phyloP scores from a whole-genome alignment of 2,888 invertebrate genomes.

The Coelinius sp. region DNA sequence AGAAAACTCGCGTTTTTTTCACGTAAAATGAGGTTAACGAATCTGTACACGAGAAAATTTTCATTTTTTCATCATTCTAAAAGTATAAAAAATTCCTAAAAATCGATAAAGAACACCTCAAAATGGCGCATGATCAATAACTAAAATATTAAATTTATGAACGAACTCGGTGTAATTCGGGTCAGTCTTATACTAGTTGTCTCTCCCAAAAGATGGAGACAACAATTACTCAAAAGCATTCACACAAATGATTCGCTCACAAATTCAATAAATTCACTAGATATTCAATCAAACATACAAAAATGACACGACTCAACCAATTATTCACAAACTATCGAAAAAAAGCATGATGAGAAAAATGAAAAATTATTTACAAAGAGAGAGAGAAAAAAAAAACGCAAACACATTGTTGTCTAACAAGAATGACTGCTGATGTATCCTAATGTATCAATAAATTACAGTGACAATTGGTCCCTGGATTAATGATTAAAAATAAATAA shows the following conservation, averaged over 20 bases:
- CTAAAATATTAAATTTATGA: neutral
- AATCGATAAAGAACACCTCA: neutral
- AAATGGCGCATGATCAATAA: neutral
- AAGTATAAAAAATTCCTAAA: neutral
- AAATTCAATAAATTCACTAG: slow-evolving; percentile 45
- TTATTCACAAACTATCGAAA: neutral
- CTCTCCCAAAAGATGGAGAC: neutral
- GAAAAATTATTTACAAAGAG: neutral
- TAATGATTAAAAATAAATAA: slow-evolving; percentile 42
- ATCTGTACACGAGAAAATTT: neutral
- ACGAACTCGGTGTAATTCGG: slow-evolving; percentile 9
- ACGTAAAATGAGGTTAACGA: neutral
- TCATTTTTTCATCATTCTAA: neutral
- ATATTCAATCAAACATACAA: slow-evolving; percentile 36
- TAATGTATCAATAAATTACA: slow-evolving; percentile 17
- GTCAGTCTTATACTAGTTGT: slow-evolving; percentile 22
- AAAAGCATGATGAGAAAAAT: neutral
- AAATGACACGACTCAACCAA: neutral
- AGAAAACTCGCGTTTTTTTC: neutral
- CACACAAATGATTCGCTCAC: slow-evolving; percentile 26
- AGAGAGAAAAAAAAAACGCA: no score
- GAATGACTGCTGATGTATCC: slow-evolving; percentile 16
- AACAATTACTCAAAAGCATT: slow-evolving; percentile 19
- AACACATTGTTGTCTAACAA: slow-evolving; percentile 4
- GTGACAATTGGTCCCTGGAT: neutral